Conservation (phyloP, 2,113 vertebrate genomes). For the Anarrhichthys ocellatus region DNA sequence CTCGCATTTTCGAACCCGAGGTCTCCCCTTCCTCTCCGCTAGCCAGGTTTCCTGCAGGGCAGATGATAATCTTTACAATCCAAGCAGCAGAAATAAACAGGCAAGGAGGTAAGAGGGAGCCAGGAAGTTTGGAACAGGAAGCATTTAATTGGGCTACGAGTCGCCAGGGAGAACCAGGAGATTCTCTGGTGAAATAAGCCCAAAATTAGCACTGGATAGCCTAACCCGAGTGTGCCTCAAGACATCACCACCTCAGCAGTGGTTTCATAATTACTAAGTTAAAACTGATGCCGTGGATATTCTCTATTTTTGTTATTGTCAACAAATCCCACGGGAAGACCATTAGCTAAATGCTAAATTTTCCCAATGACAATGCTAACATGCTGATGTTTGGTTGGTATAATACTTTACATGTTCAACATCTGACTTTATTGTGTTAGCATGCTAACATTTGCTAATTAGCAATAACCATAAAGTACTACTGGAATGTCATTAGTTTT, state of each 20-base stretch:
- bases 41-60: slow-evolving; percentile 77
- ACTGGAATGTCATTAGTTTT: not conserved
- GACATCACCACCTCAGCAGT: not conserved
- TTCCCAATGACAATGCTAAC: not conserved
- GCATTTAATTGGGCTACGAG: slow-evolving; percentile 66
- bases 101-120: slow-evolving; percentile 73
- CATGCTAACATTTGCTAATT: not conserved
- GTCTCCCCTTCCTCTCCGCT: slow-evolving; percentile 81
- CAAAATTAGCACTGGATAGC: not conserved
- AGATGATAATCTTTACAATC: slow-evolving; percentile 82
- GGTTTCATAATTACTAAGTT: not conserved
- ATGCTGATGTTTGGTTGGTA: not conserved
- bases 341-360: not conserved
- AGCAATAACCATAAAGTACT: not conserved
- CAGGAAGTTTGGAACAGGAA: slow-evolving; percentile 82
- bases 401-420: not conserved
- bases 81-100: slow-evolving; percentile 81
- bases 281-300: not conserved
- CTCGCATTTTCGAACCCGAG: slow-evolving; percentile 70
- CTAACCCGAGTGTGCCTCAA: not conserved
- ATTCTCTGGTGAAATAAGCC: slow-evolving; percentile 15
- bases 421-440: not conserved
- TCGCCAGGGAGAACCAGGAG: slow-evolving; percentile 23
- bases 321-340: not conserved
- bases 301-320: not conserved